Base-by-base conservation (phyloP, 2,888 invertebrate species). In the Phrixothrix hirtus region DNA sequence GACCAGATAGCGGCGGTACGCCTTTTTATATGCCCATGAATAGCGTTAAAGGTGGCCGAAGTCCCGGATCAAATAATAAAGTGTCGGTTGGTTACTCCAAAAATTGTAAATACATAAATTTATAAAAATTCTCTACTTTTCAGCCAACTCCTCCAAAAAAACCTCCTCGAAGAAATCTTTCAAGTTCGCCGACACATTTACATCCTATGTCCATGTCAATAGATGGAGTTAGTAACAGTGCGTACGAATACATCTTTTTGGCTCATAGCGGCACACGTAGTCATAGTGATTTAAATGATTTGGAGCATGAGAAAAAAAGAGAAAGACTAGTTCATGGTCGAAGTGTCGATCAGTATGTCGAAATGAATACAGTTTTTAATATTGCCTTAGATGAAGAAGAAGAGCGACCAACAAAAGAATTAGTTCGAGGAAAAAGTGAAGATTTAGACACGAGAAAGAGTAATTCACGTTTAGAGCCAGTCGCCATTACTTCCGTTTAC, bases 71-170 rank as follows among this genome's bases (percentile, higher is more conserved):
- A 47, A 80, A 79, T 66, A 82, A 77, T 66, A 83, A 83, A 77
- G 81, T 84, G 60, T 83, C 83, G 76, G 83, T 83, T 74, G 79
- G 79, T 71, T 36, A 14, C 1, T 30, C n/a, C n/a, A n/a, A n/a
- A n/a, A n/a, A n/a, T n/a, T n/a, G n/a, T n/a, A n/a, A n/a, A n/a
- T n/a, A n/a, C n/a, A n/a, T n/a, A n/a, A n/a, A n/a, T n/a, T 34
- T n/a, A n/a, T 5, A 30, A 21, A 48, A 25, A 44, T 42, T 26
- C 27, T 46, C 51, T 52, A 50, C 57, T 44, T 73, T 75, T 32
- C 80, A 88, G 88, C 88, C 89, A 39, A 89, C 88, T 45, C 91
- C 92, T 45, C 92, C 92, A 35, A 92, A 92, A 78, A 93, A 93
- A 76, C 92, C 93, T 55, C 93, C 93, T 1, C 81, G 93, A 39